These are phyloP conservation scores for Mungos mungo DNA, from an alignment of 2,113 vertebrate species.

Conservation along the genomic window DNA sequence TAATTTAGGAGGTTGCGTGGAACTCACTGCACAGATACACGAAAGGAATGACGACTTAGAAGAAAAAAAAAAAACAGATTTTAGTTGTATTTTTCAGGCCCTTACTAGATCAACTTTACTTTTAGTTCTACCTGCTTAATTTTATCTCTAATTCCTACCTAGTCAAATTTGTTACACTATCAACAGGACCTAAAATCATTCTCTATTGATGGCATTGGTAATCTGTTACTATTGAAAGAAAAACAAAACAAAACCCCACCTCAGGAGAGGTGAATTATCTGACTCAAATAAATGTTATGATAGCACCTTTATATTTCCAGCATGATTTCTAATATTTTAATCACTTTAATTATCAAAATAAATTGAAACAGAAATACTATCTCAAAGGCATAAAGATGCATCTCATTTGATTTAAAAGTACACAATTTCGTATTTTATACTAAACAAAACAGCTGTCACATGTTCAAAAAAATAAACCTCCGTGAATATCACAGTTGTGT, in stretches of 20 bases:
- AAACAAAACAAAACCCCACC: not conserved
- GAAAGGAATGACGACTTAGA: not conserved
- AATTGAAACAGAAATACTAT: not conserved
- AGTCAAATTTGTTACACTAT: not conserved
- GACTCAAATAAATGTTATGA: not conserved
- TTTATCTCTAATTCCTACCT: constrained; percentile 47
- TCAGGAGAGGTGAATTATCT: not conserved
- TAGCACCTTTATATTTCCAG: not conserved
- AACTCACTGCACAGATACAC: not conserved
- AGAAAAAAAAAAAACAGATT: not conserved
- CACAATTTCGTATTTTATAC: not conserved
- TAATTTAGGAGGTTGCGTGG: not conserved
- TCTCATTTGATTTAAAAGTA: not conserved
- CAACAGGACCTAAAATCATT: constrained; percentile 53
- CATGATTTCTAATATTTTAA: not conserved
- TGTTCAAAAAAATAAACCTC: not conserved
- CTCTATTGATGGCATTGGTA: constrained; percentile 46
- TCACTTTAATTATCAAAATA: not conserved
- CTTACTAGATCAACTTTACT: constrained; percentile 49
- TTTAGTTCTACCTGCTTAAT: constrained; percentile 8
- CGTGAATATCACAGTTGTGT: not conserved
- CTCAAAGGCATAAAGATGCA: not conserved
- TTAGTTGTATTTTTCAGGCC: not conserved
- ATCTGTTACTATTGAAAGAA: constrained; percentile 23
- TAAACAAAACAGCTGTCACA: not conserved